Evolutionary conservation across 2,888 invertebrate species (phyloP), one percentile per base, ranked within the genome.

Genomic region (Metacarcinus magister): DNA sequence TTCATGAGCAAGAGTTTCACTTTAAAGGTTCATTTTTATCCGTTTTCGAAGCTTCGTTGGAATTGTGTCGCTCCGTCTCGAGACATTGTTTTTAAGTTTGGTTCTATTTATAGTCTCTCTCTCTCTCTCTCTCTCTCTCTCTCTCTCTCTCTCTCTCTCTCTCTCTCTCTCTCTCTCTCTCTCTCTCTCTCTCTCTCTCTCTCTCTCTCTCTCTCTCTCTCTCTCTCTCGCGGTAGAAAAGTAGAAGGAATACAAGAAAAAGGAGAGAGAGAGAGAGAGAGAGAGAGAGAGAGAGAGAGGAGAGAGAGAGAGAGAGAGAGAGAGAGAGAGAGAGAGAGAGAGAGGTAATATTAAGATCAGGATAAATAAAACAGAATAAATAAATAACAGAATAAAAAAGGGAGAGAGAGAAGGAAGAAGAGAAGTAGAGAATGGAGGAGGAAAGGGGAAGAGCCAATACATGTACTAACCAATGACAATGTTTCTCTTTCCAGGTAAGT

Each of bases 401-500:
- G 5, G 46, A 7, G 10, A 46, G 46, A 10, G 46, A 46, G n/a
- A n/a, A n/a, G n/a, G n/a, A n/a, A n/a, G n/a, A n/a, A n/a, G n/a
- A n/a, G n/a, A n/a, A n/a, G n/a, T n/a, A n/a, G n/a, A n/a, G n/a
- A n/a, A n/a, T n/a, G n/a, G n/a, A n/a, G n/a, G n/a, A n/a, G n/a
- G n/a, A n/a, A n/a, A n/a, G n/a, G n/a, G n/a, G n/a, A n/a, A n/a
- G n/a, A n/a, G n/a, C n/a, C n/a, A n/a, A n/a, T n/a, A n/a, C n/a
- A n/a, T n/a, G n/a, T n/a, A n/a, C n/a, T 46, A 46, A 46, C 4
- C 46, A 54, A 54, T 54, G 16, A 54, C 10, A 54, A 54, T 54
- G 13, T 54, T 54, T 54, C 54, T 32, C 10, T 90, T 90, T 39
- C 44, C 39, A 90, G 90, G 90, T 90, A 90, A 90, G 90, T 90